These are phyloP conservation scores for Plagiodera versicolora DNA, from an alignment of 2,888 invertebrate genomes.

Conservation along the genomic window DNA sequence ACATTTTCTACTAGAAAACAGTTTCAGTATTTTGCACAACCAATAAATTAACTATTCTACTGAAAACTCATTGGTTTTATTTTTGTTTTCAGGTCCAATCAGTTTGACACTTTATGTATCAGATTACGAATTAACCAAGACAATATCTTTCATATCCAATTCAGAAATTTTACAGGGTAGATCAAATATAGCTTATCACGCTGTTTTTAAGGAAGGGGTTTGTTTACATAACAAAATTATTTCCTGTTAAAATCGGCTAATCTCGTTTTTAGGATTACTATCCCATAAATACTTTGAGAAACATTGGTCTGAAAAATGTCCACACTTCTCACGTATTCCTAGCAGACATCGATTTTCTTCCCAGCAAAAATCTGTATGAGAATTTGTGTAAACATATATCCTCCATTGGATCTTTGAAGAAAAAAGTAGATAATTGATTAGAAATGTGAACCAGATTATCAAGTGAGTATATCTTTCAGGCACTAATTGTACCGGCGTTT, in stretches of 20 bases:
- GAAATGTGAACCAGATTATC: neutral
- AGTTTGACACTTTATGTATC: conserved; percentile 86
- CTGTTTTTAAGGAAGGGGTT: conserved; percentile 88
- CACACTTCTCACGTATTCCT: conserved; percentile 84
- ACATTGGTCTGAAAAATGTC: conserved; percentile 80
- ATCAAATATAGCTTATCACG: conserved; percentile 85
- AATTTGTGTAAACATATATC: conserved; percentile 65
- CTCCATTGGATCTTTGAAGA: conserved; percentile 40
- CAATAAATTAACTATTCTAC: neutral
- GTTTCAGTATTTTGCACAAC: neutral
- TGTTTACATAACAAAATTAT: conserved; percentile 43
- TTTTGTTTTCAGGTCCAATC: conserved; percentile 68
- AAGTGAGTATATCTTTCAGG: conserved; percentile 48
- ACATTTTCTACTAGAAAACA: too few relatives aligned
- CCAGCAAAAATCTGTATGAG: conserved; percentile 77
- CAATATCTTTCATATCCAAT: conserved; percentile 73
- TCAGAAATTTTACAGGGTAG: conserved; percentile 73
- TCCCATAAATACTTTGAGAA: conserved; percentile 87
- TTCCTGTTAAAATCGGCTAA: neutral
- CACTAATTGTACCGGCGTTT: conserved; percentile 86
- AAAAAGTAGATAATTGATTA: conserved; percentile 54
- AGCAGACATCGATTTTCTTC: conserved; percentile 88
- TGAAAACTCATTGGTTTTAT: too few relatives aligned
- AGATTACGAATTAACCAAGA: conserved; percentile 82
- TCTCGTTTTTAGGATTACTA: conserved; percentile 71